Evolutionary conservation across 2,797 vertebrate species (phyloP), one percentile per base, ranked within the genome.

Genomic region (Discoglossus pictus): DNA sequence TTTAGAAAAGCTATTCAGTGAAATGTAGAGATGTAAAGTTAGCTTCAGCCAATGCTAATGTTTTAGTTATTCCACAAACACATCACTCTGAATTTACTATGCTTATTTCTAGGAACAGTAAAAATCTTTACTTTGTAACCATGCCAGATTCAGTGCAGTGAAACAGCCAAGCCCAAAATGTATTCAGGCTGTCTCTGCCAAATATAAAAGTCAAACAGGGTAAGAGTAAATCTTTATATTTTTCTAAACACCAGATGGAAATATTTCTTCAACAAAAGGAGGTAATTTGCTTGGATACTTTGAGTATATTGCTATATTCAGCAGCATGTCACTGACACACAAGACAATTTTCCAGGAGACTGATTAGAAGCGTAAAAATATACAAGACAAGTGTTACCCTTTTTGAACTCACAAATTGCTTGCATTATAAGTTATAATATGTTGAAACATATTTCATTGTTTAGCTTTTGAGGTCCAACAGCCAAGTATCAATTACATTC

Each of bases 261-360:
- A 84, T 74, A 82, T 78, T 89, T 88, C 79, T 81, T 77, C 76
- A 80, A 84, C 73, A 86, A 86, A 83, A 87, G 80, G 82, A 83
- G 72, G 67, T 84, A 86, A 82, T 88, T 82, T 87, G 78, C 79
- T 84, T 80, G 79, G 76, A 78, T 84, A 86, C 84, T 86, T 81
- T 84, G 61, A 75, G 81, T 79, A 78, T 79, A 82, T n/a, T 84
- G 69, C 74, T 84, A 83, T 77, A 77, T 84, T 85, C 78, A 81
- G 69, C 78, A 78, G 75, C 78, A 79, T 73, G 46, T 82, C 83
- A 83, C 64, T 74, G 50, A 74, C 69, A 60, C 65, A 55, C 73
- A 79, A 74, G 79, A 81, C 82, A 88, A 75, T 80, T 87, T 84
- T 84, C 83, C 83, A 83, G 73, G 79, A 77, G 73, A 77, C 74